Evolutionary conservation across 2,113 vertebrate species (phyloP).

Genomic region (Pipa parva): DNA sequence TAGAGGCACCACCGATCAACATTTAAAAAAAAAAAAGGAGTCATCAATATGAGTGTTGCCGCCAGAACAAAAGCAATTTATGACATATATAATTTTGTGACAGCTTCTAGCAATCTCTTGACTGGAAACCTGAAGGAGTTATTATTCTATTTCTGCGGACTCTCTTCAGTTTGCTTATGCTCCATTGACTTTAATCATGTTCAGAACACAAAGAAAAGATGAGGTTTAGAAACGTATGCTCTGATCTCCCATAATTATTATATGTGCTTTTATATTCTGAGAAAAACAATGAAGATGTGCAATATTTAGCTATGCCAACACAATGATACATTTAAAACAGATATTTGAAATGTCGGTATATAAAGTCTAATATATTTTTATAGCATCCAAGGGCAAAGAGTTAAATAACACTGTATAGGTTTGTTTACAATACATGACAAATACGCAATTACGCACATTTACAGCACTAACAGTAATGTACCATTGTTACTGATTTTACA

Average conservation of each 20-base stretch:
- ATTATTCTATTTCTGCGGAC: slow-evolving; percentile 43
- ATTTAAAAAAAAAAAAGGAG: slow-evolving; percentile 39
- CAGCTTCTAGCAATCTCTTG: slow-evolving; percentile 29
- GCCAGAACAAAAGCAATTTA: slow-evolving; percentile 40
- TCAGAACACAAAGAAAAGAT: slow-evolving; percentile 45
- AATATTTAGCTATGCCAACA: too few relatives aligned
- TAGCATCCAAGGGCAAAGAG: too few relatives aligned
- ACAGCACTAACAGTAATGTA: too few relatives aligned
- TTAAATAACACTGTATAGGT: too few relatives aligned
- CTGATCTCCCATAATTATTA: not conserved
- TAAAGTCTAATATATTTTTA: too few relatives aligned
- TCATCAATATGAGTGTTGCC: slow-evolving; percentile 25
- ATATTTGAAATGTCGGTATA: too few relatives aligned
- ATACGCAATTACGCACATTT: too few relatives aligned
- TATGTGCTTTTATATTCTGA: too few relatives aligned
- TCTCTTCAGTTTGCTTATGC: slow-evolving; percentile 40
- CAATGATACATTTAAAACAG: too few relatives aligned
- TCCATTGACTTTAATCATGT: slow-evolving; percentile 39
- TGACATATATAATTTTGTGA: slow-evolving; percentile 43
- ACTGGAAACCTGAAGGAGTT: slow-evolving; percentile 44
- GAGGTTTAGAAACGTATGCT: slow-evolving; percentile 32
- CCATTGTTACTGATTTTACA: too few relatives aligned
- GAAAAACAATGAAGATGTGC: too few relatives aligned
- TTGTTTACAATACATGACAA: too few relatives aligned
- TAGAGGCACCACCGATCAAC: slow-evolving; percentile 22